Evolutionary conservation across 1,140 invertebrate species (phyloP).

Genomic region (Brachionus rotundiformis): DNA sequence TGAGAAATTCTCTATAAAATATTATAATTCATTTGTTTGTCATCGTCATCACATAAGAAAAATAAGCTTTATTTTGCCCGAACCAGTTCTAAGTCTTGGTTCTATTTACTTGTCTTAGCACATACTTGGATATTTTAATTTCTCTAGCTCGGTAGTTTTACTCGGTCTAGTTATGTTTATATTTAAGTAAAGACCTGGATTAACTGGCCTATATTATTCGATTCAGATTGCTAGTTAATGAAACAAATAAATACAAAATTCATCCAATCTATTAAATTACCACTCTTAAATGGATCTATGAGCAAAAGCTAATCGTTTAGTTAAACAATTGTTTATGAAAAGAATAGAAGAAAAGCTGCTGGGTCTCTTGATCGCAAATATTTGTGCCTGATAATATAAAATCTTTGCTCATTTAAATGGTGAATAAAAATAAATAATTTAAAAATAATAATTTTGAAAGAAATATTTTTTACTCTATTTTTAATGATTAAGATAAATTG

Average conservation of each 20-base stretch:
- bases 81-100: not conserved
- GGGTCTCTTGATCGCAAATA: not conserved
- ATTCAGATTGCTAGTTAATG: not conserved
- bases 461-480: no score
- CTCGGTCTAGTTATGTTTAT: not conserved
- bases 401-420: not conserved
- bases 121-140: not conserved
- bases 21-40: slow-evolving; percentile 44
- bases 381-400: not conserved
- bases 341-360: not conserved
- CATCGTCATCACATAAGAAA: slow-evolving; percentile 16
- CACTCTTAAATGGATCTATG: not conserved
- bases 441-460: not conserved
- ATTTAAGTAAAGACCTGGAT: not conserved
- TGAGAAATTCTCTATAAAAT: not conserved
- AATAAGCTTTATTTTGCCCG: not conserved
- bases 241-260: slow-evolving; percentile 4
- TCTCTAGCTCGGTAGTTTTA: slow-evolving; percentile 14
- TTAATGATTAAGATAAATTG: no score
- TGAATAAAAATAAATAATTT: not conserved
- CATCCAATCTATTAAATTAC: slow-evolving; percentile 9
- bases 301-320: not conserved
- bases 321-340: not conserved
- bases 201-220: slow-evolving; percentile 42
- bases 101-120: not conserved